A percentile compares a stretch with the other conserved stretches of the same genome.
Evolutionary conservation across 1,140 invertebrate genomes (phyloP).

Genomic region (Diabrotica virgifera): DNA sequence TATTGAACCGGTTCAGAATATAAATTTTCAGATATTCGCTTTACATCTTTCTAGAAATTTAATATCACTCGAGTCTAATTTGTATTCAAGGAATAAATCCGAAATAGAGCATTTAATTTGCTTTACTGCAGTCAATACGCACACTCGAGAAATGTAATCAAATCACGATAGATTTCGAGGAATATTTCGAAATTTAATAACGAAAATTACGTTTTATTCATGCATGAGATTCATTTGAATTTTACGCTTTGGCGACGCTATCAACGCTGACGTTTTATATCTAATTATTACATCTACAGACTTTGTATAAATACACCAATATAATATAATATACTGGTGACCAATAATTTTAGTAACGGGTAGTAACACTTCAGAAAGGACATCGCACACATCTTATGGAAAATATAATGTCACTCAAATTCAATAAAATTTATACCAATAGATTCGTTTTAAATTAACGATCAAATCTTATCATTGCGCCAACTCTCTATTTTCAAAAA

Average conservation of each 20-base stretch:
- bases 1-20: slow-evolving; percentile 41
- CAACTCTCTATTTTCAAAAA: too few relatives aligned
- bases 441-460: too few relatives aligned
- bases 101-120: slow-evolving; percentile 36
- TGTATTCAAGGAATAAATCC: slow-evolving; percentile 31
- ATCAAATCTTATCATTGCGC: too few relatives aligned
- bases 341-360: too few relatives aligned
- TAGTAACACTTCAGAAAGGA: too few relatives aligned
- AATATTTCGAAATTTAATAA: slow-evolving; percentile 7
- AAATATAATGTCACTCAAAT: too few relatives aligned
- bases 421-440: too few relatives aligned
- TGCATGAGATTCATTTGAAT: slow-evolving; percentile 2
- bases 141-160: slow-evolving; percentile 1
- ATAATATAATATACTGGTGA: too few relatives aligned
- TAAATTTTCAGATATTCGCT: slow-evolving; percentile 39
- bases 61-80: slow-evolving; percentile 35
- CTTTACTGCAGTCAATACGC: slow-evolving; percentile 20
- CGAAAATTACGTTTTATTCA: slow-evolving; percentile 1
- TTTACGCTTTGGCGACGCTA: not conserved
- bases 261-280: not conserved
- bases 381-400: too few relatives aligned
- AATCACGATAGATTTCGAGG: slow-evolving; percentile 2
- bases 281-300: not conserved
- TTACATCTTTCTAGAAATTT: slow-evolving; percentile 33
- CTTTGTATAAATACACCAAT: not conserved